These are phyloP conservation scores for Cylloceria caligata DNA, from an alignment of 2,888 invertebrate genomes.

Conservation along the genomic window DNA sequence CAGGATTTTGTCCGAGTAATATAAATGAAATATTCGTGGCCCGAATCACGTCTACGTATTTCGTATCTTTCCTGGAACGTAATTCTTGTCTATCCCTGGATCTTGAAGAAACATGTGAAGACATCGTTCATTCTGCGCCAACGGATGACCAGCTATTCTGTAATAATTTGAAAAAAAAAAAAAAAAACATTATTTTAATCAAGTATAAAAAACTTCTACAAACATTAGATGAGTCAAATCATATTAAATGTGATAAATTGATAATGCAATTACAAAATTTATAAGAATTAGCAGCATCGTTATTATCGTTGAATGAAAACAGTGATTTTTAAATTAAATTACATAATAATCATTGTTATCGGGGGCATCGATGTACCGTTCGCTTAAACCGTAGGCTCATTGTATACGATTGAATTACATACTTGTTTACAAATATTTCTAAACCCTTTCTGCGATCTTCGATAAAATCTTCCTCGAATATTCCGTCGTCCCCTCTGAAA, in stretches of 20 bases:
- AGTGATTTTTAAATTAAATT: background rate
- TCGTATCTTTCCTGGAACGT: conserved; percentile 99
- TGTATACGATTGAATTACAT: conserved; percentile 79
- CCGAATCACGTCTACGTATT: conserved; percentile 89
- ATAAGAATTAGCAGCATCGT: background rate
- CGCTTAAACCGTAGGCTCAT: too few relatives aligned
- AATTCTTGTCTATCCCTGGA: conserved; percentile 98
- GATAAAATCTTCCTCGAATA: conserved; percentile 99
- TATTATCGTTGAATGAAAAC: background rate
- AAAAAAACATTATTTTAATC: background rate
- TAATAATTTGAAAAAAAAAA: conserved; percentile 8
- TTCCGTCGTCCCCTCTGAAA: conserved; percentile 99
- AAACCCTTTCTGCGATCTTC: conserved; percentile 99
- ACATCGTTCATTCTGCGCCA: conserved; percentile 99
- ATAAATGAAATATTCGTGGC: conserved; percentile 51
- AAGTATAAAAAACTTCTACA: background rate
- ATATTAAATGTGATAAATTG: background rate
- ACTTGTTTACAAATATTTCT: conserved; percentile 99
- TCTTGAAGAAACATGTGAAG: conserved; percentile 99
- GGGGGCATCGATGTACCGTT: too few relatives aligned
- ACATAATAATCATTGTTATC: too few relatives aligned
- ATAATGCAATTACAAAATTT: background rate
- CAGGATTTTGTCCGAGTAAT: conserved; percentile 41
- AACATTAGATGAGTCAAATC: background rate
- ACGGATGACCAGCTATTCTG: conserved; percentile 98